Percentiles rank a stretch among this genome's conserved stretches.
Conservation (phyloP, 1,140 invertebrate genomes). For the Neodiprion lecontei region DNA sequence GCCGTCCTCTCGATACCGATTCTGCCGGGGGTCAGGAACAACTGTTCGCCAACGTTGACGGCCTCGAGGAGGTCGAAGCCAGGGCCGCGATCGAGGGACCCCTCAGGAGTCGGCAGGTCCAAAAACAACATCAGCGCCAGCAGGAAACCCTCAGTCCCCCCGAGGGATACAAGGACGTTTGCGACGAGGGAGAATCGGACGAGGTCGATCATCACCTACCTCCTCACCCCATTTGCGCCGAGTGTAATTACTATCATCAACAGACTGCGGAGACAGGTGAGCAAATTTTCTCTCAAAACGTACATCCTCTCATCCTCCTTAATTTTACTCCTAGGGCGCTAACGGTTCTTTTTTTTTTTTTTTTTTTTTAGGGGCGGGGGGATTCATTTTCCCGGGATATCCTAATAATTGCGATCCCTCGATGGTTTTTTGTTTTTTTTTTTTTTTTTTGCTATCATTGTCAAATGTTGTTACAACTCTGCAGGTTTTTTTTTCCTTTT, state of each 20-base stretch:
- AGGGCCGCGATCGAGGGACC: constrained; percentile 62
- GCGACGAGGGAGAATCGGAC: constrained; percentile 42
- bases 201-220: constrained; percentile 35
- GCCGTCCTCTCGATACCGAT: constrained; percentile 29
- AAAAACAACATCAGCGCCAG: constrained; percentile 41
- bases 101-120: constrained; percentile 13
- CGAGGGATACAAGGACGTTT: constrained; percentile 83
- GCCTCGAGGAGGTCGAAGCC: constrained; percentile 52
- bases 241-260: constrained; percentile 50
- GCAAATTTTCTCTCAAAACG: constrained; percentile 7
- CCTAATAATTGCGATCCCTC: no score
- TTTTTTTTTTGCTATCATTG: no score
- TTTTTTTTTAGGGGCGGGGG: no score
- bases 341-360: no score
- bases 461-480: no score
- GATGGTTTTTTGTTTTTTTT: no score
- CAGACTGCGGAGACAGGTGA: constrained; percentile 41
- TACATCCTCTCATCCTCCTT: no score
- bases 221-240: constrained; percentile 37
- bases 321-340: no score
- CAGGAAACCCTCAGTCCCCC: constrained; percentile 85
- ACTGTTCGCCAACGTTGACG: constrained; percentile 36
- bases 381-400: no score
- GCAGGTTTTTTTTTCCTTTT: no score
- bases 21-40: constrained; percentile 24